Evolutionary conservation across 2,888 invertebrate genomes (phyloP).

Genomic region (Pilophorus perplexus): DNA sequence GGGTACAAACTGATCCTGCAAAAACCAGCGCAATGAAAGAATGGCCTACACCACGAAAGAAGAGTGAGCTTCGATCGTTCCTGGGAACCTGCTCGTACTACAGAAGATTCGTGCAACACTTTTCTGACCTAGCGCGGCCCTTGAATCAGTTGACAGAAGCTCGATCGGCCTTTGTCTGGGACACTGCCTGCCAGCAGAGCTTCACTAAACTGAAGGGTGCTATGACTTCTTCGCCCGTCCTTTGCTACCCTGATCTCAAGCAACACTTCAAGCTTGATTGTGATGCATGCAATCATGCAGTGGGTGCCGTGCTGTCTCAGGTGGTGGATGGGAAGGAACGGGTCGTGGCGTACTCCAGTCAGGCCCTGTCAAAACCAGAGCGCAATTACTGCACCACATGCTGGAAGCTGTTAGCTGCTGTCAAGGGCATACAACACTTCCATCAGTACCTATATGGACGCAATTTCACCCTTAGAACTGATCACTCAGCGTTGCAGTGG

Average conservation of each 20-base stretch:
- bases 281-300: background rate
- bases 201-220: background rate
- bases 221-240: background rate
- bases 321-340: background rate
- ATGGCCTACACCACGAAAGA: background rate
- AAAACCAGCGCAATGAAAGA: background rate
- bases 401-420: no score
- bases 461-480: background rate
- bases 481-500: constrained; percentile 5
- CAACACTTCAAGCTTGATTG: constrained; percentile 1
- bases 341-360: background rate
- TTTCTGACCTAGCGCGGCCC: background rate
- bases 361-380: background rate
- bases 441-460: background rate
- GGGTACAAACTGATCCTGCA: background rate
- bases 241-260: background rate
- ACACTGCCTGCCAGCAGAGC: background rate
- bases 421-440: no score
- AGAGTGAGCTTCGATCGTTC: background rate
- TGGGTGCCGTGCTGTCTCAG: constrained; percentile 9
- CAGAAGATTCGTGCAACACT: background rate
- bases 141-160: background rate
- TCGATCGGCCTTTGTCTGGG: background rate
- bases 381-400: background rate
- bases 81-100: constrained; percentile 3